Evolutionary conservation across 2,888 invertebrate species (phyloP).

Genomic region (Parthenolecanium corni): DNA sequence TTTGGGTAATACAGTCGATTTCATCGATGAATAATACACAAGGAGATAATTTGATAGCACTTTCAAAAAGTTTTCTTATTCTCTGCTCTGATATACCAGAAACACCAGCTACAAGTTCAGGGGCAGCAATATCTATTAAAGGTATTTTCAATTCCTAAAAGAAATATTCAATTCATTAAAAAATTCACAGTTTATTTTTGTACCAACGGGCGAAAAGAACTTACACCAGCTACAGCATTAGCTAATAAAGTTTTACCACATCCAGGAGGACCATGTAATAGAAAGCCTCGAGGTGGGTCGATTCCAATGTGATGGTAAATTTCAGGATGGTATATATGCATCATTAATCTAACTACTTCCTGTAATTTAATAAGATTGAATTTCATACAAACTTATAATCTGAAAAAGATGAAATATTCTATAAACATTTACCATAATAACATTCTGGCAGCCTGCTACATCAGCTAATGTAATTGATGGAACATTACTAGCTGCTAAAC

Average conservation of each 20-base stretch:
- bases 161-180: neutral
- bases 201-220: constrained; percentile 30
- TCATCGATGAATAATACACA: constrained; percentile 90
- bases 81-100: constrained; percentile 93
- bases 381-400: too few species aligned
- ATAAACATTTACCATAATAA: constrained; percentile 43
- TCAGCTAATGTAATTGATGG: constrained; percentile 52
- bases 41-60: constrained; percentile 60
- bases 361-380: constrained; percentile 34
- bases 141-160: constrained; percentile 67
- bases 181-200: neutral
- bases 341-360: constrained; percentile 59
- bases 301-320: constrained; percentile 75
- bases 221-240: constrained; percentile 67
- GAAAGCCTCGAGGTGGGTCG: constrained; percentile 75
- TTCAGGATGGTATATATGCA: constrained; percentile 82
- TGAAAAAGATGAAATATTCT: too few species aligned
- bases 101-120: constrained; percentile 85
- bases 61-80: constrained; percentile 80
- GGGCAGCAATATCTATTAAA: constrained; percentile 74
- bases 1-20: constrained; percentile 89
- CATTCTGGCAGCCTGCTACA: constrained; percentile 68
- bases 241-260: constrained; percentile 81
- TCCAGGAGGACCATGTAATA: constrained; percentile 92
- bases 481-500: neutral